Evolutionary conservation across 1,140 invertebrate species (phyloP), one percentile per base, ranked within the genome.

Genomic region (Archivesica marissinica): DNA sequence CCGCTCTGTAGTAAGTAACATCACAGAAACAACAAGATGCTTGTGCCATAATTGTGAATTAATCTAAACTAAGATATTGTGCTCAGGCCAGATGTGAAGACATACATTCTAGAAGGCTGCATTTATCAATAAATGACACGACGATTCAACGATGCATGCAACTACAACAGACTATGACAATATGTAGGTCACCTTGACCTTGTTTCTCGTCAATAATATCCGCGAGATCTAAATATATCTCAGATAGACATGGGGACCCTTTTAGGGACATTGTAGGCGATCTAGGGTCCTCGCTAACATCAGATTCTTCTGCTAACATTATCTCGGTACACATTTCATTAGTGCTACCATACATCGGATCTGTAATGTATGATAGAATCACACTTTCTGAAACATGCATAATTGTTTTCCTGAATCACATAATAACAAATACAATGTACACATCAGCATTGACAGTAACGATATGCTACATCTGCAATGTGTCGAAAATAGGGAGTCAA

Each of bases 111-210:
- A n/a, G n/a, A n/a, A n/a, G n/a, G n/a, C n/a, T n/a, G n/a, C n/a
- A n/a, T n/a, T n/a, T n/a, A n/a, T n/a, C n/a, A n/a, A n/a, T n/a
- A n/a, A n/a, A n/a, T n/a, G n/a, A n/a, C n/a, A n/a, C n/a, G n/a
- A n/a, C n/a, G n/a, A n/a, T n/a, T n/a, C n/a, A n/a, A n/a, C n/a
- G n/a, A 59, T 59, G 54, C 54, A 59, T 28, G 25, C 15, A 28
- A 28, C 33, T 2, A 9, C 1, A 59, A 23, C 25, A 59, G n/a
- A 59, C 25, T 20, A 23, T 59, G 54, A 66, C 35, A 35, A 66
- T 39, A 66, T 70, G 0, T 44, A 70, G 38, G 39, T 78, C 76
- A 78, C 76, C 76, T 78, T 78, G 52, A 44, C 54, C 56, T 25
- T 61, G 54, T 64, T 54, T 38, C 33, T 23, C 52, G 38, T 39